Evolutionary conservation across 2,113 vertebrate species (phyloP).

Genomic region (Colossoma macropomum): DNA sequence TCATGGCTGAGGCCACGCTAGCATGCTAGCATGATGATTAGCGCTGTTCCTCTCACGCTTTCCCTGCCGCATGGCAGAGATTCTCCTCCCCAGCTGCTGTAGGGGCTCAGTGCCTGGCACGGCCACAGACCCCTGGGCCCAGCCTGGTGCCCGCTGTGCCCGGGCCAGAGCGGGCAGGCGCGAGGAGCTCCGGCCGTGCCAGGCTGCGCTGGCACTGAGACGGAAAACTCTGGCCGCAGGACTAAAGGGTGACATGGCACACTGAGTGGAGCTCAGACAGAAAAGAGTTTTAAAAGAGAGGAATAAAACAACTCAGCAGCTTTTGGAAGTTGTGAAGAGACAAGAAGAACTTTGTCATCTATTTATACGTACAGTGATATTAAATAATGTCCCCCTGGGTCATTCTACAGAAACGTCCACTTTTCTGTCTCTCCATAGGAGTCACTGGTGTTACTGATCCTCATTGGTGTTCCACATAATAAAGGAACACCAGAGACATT

Average conservation of each 20-base stretch:
- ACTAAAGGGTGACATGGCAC: neutral
- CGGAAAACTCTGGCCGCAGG: neutral
- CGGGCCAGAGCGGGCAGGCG: neutral
- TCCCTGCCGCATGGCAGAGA: neutral
- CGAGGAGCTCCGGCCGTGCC: neutral
- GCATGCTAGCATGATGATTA: neutral
- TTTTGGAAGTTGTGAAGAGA: no score
- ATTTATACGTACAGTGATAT: neutral
- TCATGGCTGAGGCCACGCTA: neutral
- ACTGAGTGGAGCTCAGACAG: neutral
- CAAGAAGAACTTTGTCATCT: neutral
- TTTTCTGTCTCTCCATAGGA: no score
- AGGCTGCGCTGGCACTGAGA: neutral
- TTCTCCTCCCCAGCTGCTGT: slow-evolving; percentile 1
- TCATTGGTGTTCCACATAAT: no score
- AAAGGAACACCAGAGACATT: no score
- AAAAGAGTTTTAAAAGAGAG: neutral
- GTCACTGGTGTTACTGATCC: no score
- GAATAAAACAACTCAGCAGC: neutral
- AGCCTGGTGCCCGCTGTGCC: neutral
- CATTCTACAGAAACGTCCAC: no score
- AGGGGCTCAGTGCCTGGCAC: neutral
- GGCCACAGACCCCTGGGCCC: neutral
- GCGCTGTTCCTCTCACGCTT: neutral
- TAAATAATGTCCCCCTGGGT: no score